Evolutionary conservation across 2,888 invertebrate genomes (phyloP).

Genomic region (Drosophila percnosoma): DNA sequence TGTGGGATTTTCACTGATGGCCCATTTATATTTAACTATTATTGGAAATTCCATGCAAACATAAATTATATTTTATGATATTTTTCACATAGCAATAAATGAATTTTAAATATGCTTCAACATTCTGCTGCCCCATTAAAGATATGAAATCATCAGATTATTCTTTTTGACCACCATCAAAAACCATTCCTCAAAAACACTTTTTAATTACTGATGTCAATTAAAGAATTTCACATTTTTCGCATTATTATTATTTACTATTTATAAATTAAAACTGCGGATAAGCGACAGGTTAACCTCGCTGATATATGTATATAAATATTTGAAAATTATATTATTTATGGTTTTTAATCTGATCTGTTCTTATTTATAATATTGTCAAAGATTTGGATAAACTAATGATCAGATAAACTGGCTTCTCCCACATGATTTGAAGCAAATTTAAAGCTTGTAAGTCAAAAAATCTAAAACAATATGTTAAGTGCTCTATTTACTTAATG

Average conservation of each 20-base stretch:
- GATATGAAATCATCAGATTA: constrained; percentile 23
- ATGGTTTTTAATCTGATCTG: not conserved
- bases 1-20: not conserved
- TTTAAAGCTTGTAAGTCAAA: not conserved
- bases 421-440: not conserved
- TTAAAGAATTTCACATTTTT: constrained; percentile 51
- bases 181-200: constrained; percentile 31
- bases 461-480: not conserved
- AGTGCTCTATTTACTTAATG: not conserved
- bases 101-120: not conserved
- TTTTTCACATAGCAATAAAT: not conserved
- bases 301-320: not conserved
- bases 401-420: not conserved
- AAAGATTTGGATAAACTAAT: not conserved
- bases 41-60: not conserved
- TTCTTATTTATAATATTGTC: not conserved
- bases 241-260: not conserved
- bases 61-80: not conserved
- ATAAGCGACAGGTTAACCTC: too few relatives aligned
- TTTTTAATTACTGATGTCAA: constrained; percentile 70
- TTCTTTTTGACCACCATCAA: constrained; percentile 26
- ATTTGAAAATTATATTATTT: not conserved
- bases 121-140: constrained; percentile 40
- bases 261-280: not conserved
- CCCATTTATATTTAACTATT: not conserved